Base-by-base conservation (phyloP, 1,140 invertebrate species). In the Vanessa atalanta region DNA sequence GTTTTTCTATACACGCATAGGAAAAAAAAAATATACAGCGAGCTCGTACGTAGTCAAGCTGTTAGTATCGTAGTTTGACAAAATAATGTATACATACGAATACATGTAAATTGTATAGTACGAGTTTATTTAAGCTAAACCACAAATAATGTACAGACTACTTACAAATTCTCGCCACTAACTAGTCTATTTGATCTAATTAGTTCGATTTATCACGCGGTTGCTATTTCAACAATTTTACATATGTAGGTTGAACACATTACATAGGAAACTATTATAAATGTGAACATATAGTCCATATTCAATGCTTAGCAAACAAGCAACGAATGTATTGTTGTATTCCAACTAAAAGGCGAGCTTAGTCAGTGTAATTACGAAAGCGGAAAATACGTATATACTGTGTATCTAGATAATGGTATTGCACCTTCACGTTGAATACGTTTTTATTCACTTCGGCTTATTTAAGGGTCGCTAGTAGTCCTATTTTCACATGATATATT, bases 401-500 rank as follows among this genome's bases (percentile, higher is more conserved):
- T 55, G 1, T 2, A 57, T 23, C 55, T 57, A 7, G 16, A 57
- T 55, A 55, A 55, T 55, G 53, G 53, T 55, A 55, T 55, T 55
- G 53, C 53, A 50, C 48, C 50, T 53, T 15, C n/a, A 53, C 50
- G 20, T 57, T 57, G 55, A 53, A 53, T 51, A 51, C n/a, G 50
- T 48, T 50, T 50, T 53, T 53, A 53, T n/a, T 53, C 15, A n/a
- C n/a, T 20, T n/a, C 7, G 15, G 37, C 9, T 50, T 50, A 50
- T 50, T 14, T 13, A 50, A 50, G 48, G 6, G 14, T 13, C 48
- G 48, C 37, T 43, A 43, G 37, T 0, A 43, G 37, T 50, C 12
- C 48, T 50, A 5, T 50, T 50, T 13, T 53, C 1, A 53, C 50
- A 16, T 14, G 15, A 8, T 53, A 53, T 53, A n/a, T 53, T n/a